phyloP scores from a whole-genome alignment of 2,888 invertebrate genomes.

The Omphaloscelis lunosa region DNA sequence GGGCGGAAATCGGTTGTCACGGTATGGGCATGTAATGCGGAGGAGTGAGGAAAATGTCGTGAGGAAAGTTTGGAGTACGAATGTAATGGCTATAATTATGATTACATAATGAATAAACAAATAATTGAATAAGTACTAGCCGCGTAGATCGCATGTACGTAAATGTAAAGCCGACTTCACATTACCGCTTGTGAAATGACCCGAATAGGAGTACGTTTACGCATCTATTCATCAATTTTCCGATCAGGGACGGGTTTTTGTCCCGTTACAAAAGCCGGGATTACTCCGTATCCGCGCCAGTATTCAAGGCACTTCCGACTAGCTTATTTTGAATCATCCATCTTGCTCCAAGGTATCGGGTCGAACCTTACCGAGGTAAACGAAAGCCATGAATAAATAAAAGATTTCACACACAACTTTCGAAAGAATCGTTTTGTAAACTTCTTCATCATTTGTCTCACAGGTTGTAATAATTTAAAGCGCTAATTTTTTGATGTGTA shows the following conservation, averaged over 20 bases:
- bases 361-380: neutral
- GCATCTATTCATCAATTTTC: slow-evolving; percentile 29
- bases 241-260: slow-evolving; percentile 28
- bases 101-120: too few relatives aligned
- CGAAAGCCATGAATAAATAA: neutral
- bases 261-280: slow-evolving; percentile 24
- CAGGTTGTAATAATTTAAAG: too few relatives aligned
- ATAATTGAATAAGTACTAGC: neutral
- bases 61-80: too few relatives aligned
- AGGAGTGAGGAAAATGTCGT: too few relatives aligned
- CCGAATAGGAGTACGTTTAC: neutral
- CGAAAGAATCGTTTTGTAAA: neutral
- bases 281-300: slow-evolving; percentile 10
- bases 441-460: too few relatives aligned
- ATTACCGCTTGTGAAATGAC: slow-evolving; percentile 11
- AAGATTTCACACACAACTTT: neutral
- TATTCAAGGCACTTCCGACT: slow-evolving; percentile 11
- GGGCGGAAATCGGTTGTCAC: too few relatives aligned
- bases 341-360: slow-evolving; percentile 12
- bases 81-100: too few relatives aligned
- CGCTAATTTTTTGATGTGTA: too few relatives aligned
- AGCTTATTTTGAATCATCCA: slow-evolving; percentile 6
- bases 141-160: neutral
- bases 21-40: too few relatives aligned
- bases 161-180: neutral